Conservation (phyloP, 53 echinoderm and acorn worm species). For the Temnopleurus reevesii region DNA sequence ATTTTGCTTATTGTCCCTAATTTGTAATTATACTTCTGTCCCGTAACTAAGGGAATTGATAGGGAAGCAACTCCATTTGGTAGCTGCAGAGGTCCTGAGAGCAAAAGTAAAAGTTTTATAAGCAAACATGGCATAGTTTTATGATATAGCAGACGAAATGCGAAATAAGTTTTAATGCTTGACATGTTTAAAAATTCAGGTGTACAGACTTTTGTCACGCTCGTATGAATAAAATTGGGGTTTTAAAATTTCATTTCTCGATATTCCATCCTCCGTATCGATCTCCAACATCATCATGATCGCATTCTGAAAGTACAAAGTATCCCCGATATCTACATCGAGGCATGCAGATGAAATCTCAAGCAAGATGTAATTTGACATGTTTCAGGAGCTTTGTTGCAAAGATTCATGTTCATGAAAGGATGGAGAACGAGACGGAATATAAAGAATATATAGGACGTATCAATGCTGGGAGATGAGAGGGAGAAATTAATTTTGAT, state of each 20-base stretch:
- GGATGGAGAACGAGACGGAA: background rate
- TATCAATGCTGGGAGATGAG: constrained; percentile 29
- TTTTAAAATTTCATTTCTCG: constrained; percentile 2
- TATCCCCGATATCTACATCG: background rate
- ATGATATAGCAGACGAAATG: no score
- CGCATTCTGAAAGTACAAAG: background rate
- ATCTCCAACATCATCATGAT: background rate
- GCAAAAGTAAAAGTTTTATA: no score
- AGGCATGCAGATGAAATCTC: background rate
- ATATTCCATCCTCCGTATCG: background rate
- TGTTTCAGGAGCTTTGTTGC: constrained; percentile 28
- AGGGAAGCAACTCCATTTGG: no score
- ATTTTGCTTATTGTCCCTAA: no score
- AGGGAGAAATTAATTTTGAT: constrained; percentile 52
- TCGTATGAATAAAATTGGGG: background rate
- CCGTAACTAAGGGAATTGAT: no score
- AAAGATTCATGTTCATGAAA: constrained; percentile 8
- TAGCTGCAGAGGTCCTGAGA: no score
- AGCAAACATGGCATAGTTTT: no score
- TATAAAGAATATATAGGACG: constrained; percentile 12
- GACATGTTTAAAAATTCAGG: no score
- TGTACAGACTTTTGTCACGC: background rate
- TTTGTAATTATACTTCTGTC: no score
- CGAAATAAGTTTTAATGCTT: no score
- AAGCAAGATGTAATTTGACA: constrained; percentile 18